phyloP scores from a whole-genome alignment of 2,888 invertebrate species.

The Lingula anatina region DNA sequence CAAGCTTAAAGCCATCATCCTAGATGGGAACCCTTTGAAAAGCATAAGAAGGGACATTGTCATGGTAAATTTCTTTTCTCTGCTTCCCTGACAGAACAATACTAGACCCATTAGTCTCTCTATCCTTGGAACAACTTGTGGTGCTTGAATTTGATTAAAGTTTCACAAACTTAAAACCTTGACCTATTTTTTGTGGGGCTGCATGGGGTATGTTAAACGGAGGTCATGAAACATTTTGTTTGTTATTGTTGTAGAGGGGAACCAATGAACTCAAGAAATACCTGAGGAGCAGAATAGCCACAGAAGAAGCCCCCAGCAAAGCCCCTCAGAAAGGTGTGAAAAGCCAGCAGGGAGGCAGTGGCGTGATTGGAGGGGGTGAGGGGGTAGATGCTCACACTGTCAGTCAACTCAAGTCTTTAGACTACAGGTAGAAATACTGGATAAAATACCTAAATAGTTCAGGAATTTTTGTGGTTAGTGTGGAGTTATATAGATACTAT shows the following conservation, averaged over 20 bases:
- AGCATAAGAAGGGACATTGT: slow-evolving; percentile 78
- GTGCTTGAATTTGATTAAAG: background rate
- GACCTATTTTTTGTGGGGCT: background rate
- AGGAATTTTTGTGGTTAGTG: background rate
- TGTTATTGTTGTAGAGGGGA: slow-evolving; percentile 59
- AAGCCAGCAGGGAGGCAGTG: slow-evolving; percentile 20
- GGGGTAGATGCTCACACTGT: slow-evolving; percentile 40
- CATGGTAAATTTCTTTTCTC: slow-evolving; percentile 49
- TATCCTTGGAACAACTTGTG: background rate
- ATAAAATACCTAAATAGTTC: background rate
- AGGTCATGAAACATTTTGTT: background rate
- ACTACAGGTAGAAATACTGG: slow-evolving; percentile 36
- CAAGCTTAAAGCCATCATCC: slow-evolving; percentile 73
- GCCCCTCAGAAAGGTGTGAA: slow-evolving; percentile 5
- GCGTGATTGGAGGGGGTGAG: slow-evolving; percentile 29
- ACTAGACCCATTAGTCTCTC: background rate
- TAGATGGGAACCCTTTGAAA: slow-evolving; percentile 82
- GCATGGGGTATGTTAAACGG: background rate
- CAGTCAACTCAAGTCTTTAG: slow-evolving; percentile 35
- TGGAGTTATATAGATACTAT: too few species aligned
- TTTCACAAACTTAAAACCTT: background rate
- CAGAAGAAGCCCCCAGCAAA: slow-evolving; percentile 17
- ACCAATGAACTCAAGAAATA: slow-evolving; percentile 74
- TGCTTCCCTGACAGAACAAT: background rate
- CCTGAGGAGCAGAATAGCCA: slow-evolving; percentile 50